Base-by-base conservation (phyloP, 2,113 vertebrate genomes). In the Euleptes europaea region DNA sequence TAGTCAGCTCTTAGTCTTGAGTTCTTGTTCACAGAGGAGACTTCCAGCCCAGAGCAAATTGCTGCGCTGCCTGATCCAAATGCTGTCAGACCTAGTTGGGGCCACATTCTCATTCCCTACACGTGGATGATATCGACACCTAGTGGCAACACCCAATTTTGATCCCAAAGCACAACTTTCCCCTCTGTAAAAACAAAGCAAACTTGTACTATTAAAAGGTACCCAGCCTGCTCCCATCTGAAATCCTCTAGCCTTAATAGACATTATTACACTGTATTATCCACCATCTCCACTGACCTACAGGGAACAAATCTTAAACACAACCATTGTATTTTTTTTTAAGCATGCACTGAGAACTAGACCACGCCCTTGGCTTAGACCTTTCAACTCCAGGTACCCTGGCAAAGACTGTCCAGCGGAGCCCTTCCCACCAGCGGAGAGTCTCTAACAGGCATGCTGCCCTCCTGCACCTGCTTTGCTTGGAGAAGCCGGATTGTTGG, bases 191-290 rank as follows among this genome's bases (percentile, higher is more conserved):
- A 80, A 80, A 38, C 84, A 78, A 89, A 89, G 79, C 38, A 84
- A 1, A 2, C 84, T 84, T 33, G 23, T 86, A 78, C 91, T 93
- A 89, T 88, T 90, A 94, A 92, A 94, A 87, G 84, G 71, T 85
- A 60, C 33, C 0, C 13, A 78, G 84, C 85, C 89, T 0, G 0
- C 83, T 83, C 78, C 87, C 90, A 88, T 84, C 89, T 86, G 87
- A 90, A 77, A 49, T 70, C 74, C 73, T 69, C 82, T 88, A 82
- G 83, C 0, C 0, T 76, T 83, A 75, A 83, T 88, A 88, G 88
- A 85, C 91, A 80, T 74, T 69, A n/a, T 71, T 51, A 87, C 15
- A 78, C 72, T 91, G 77, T 91, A 94, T 92, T 95, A 94, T 95
- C 87, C 79, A 0, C 86, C 87, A 88, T 86, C 92, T 90, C 88